A percentile compares a stretch with the other conserved stretches of the same genome.
Conservation (phyloP, 2,113 vertebrate genomes). For the Gulo gulo region DNA sequence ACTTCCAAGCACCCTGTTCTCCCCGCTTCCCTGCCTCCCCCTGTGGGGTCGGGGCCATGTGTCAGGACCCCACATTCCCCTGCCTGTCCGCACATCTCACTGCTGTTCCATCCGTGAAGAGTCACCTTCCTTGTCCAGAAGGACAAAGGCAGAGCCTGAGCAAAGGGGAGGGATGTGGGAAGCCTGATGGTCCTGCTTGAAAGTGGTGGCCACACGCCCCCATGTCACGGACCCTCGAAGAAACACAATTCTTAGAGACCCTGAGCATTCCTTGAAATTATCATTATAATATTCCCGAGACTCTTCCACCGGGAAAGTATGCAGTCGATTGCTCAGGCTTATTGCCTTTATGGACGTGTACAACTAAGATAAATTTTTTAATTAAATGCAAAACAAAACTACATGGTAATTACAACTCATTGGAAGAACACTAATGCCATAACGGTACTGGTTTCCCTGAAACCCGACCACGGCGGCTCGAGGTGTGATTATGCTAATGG, state of each 20-base stretch:
- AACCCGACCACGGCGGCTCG: not conserved
- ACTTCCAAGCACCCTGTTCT: not conserved
- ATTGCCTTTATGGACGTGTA: not conserved
- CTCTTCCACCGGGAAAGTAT: rapidly evolving
- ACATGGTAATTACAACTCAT: not conserved
- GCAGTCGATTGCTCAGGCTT: not conserved
- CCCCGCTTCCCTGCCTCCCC: not conserved
- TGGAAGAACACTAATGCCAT: not conserved
- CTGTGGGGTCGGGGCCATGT: not conserved
- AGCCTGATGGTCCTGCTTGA: not conserved
- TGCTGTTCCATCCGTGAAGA: not conserved
- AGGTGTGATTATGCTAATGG: not conserved
- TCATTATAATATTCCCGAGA: not conserved
- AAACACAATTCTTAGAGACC: not conserved
- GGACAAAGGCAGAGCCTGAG: not conserved
- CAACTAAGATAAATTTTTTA: not conserved
- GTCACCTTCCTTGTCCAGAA: not conserved
- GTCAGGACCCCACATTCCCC: not conserved
- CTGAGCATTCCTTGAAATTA: not conserved
- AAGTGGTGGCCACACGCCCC: not conserved
- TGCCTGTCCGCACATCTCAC: not conserved
- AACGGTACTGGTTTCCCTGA: not conserved
- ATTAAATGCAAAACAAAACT: not conserved
- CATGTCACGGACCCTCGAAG: rapidly evolving
- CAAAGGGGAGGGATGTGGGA: not conserved